A percentile compares a stretch with the other conserved stretches of the same genome.
Conservation (phyloP, 2,888 invertebrate species). For the Thumatha senex region DNA sequence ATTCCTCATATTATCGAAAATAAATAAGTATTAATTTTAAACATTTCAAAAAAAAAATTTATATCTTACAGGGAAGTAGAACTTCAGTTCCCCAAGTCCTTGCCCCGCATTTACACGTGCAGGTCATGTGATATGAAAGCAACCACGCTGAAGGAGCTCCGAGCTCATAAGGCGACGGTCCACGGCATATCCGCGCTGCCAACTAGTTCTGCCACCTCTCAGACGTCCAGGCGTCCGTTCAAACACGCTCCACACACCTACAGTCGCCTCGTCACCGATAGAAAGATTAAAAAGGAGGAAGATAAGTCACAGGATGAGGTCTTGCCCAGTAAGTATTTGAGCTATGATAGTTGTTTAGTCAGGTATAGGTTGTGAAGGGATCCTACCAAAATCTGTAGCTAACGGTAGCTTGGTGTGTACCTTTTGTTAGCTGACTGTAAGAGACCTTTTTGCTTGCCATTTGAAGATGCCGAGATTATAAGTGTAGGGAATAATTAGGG, state of each 20-base stretch:
- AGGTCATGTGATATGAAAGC: slow-evolving; percentile 83
- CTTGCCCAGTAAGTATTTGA: slow-evolving; percentile 44
- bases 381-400: no score
- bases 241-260: slow-evolving; percentile 60
- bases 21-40: no score
- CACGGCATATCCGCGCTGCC: slow-evolving; percentile 81
- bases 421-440: no score
- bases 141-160: slow-evolving; percentile 84
- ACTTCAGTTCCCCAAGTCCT: slow-evolving; percentile 36
- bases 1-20: no score
- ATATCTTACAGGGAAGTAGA: slow-evolving; percentile 53
- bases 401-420: no score
- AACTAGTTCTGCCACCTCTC: not conserved
- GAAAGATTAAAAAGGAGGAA: slow-evolving; percentile 76
- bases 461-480: no score
- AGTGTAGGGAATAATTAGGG: no score
- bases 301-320: slow-evolving; percentile 56
- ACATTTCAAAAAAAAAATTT: no score
- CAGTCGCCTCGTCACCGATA: slow-evolving; percentile 57
- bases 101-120: slow-evolving; percentile 77
- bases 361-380: no score
- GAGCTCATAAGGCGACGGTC: slow-evolving; percentile 83
- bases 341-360: no score
- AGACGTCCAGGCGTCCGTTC: not conserved
- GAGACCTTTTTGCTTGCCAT: no score